These are phyloP conservation scores for Propithecus coquereli DNA, from an alignment of 2,113 vertebrate genomes.

Conservation along the genomic window DNA sequence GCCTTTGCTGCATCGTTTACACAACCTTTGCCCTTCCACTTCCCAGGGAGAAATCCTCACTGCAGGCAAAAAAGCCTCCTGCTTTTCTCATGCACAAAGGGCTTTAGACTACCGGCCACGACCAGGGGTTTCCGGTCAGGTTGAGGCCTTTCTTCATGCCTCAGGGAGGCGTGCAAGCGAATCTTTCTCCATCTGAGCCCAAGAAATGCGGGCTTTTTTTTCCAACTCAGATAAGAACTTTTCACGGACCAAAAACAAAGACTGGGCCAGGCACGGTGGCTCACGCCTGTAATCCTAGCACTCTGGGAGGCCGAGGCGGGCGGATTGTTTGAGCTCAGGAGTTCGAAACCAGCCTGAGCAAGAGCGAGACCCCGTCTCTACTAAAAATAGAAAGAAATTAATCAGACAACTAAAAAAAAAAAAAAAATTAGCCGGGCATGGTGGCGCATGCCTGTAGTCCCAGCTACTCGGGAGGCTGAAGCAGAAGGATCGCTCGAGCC, in stretches of 20 bases:
- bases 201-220: not conserved
- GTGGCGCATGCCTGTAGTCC: too few relatives aligned
- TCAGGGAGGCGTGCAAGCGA: not conserved
- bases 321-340: too few relatives aligned
- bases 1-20: not conserved
- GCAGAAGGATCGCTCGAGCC: too few relatives aligned
- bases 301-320: too few relatives aligned
- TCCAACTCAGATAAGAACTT: slow-evolving; percentile 18
- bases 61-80: not conserved
- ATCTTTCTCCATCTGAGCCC: not conserved
- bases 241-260: slow-evolving; percentile 26
- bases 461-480: too few relatives aligned
- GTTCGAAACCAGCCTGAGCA: too few relatives aligned
- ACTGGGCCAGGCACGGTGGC: too few relatives aligned
- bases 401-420: too few relatives aligned
- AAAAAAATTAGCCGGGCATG: too few relatives aligned
- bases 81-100: not conserved
- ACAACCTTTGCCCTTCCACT: not conserved
- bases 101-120: not conserved
- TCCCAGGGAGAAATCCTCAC: not conserved
- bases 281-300: too few relatives aligned
- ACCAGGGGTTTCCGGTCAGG: not conserved
- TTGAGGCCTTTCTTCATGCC: not conserved
- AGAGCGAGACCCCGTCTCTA: too few relatives aligned
- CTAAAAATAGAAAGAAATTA: too few relatives aligned